Conservation (phyloP, 2,888 invertebrate genomes). For the Spatulosminthurus flaviceps region DNA sequence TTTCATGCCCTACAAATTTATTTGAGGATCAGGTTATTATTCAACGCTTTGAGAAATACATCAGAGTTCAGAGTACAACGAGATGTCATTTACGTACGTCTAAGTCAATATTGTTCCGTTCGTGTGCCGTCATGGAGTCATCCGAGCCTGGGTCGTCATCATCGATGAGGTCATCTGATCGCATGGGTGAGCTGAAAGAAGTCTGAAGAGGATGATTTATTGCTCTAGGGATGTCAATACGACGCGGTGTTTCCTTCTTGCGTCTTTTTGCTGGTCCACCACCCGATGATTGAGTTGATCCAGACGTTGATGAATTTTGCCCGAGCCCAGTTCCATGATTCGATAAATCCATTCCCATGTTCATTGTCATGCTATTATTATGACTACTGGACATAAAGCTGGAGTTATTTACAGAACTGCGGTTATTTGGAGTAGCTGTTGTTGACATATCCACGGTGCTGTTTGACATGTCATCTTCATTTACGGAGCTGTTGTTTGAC, state of each 20-base stretch:
- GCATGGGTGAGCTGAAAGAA: constrained; percentile 57
- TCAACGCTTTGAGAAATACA: too few species aligned
- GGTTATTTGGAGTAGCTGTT: constrained; percentile 41
- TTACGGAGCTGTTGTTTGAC: constrained; percentile 47
- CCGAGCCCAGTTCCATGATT: constrained; percentile 55
- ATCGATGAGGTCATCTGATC: constrained; percentile 52
- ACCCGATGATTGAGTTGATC: constrained; percentile 40
- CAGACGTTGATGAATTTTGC: constrained; percentile 33
- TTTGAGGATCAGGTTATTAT: too few species aligned
- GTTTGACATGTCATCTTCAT: constrained; percentile 47
- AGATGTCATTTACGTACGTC: constrained; percentile 53
- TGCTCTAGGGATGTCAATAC: constrained; percentile 58
- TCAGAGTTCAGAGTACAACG: too few species aligned
- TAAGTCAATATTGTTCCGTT: constrained; percentile 58
- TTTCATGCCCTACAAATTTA: constrained; percentile 48
- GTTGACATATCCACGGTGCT: constrained; percentile 49
- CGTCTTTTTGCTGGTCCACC: constrained; percentile 58
- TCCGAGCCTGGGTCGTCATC: constrained; percentile 58
- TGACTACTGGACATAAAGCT: constrained; percentile 40
- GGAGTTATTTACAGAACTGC: constrained; percentile 39
- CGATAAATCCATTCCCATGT: constrained; percentile 62
- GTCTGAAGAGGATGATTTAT: constrained; percentile 47
- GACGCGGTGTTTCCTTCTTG: constrained; percentile 63
- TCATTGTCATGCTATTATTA: constrained; percentile 47
- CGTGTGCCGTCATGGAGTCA: constrained; percentile 62